Percentiles rank a stretch among this genome's conserved stretches.
These are phyloP conservation scores for Malurus melanocephalus DNA, from an alignment of 2,113 vertebrate species.

Conservation along the genomic window DNA sequence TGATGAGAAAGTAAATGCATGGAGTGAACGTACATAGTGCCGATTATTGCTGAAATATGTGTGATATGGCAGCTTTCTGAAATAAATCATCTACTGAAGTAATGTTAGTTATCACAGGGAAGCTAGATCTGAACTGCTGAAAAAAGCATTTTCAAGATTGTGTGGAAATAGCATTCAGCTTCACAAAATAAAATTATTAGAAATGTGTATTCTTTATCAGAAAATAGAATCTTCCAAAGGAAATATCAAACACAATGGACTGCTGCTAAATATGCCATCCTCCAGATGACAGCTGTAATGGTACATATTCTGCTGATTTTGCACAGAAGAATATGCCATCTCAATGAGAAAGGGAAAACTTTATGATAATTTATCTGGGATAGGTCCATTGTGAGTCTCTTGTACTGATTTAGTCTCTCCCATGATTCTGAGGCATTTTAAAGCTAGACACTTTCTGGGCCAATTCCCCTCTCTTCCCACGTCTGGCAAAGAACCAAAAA, in stretches of 20 bases:
- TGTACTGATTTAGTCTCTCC: neutral
- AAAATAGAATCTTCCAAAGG: neutral
- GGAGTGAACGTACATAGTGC: neutral
- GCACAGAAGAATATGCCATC: neutral
- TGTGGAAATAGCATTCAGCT: neutral
- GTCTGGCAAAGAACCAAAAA: fast-evolving
- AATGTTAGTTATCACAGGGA: neutral
- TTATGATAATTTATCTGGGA: neutral
- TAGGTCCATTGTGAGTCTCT: neutral
- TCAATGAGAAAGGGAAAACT: neutral
- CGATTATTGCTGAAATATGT: fast-evolving
- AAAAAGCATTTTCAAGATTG: neutral
- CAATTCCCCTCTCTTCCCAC: neutral
- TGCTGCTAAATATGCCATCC: neutral
- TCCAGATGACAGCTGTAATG: neutral
- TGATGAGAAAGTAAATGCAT: neutral
- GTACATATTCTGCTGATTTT: neutral
- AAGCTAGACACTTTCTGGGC: neutral
- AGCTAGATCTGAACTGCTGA: neutral
- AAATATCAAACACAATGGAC: neutral
- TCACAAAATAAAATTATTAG: neutral
- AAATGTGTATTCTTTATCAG: neutral
- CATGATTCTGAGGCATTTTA: neutral
- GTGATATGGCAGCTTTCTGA: neutral
- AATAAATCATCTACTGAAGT: neutral